Conservation (phyloP, 1,140 invertebrate species). For the Caenorhabditis tropicalis region DNA sequence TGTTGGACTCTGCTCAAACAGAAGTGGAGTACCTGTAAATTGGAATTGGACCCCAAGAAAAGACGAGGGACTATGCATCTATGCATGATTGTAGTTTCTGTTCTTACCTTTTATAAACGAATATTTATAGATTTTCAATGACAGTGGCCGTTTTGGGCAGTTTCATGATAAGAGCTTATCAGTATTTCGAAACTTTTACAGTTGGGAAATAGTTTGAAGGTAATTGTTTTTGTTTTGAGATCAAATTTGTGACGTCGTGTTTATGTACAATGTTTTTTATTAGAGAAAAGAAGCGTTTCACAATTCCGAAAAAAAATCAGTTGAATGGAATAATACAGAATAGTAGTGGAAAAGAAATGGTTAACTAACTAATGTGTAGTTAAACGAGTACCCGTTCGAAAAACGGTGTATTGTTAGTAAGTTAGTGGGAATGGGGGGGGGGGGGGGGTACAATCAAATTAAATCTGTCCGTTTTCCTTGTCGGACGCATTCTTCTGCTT, state of each 20-base stretch:
- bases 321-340: no score
- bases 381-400: not conserved
- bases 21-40: no score
- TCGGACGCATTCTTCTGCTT: conserved; percentile 26
- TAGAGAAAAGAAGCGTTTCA: not conserved
- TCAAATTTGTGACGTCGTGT: no score
- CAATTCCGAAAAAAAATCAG: not conserved
- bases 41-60: no score
- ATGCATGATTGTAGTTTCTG: not conserved
- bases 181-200: conserved; percentile 13
- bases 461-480: not conserved
- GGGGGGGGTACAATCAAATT: not conserved
- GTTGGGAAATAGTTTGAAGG: not conserved
- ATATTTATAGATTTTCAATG: conserved; percentile 3
- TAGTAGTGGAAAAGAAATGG: not conserved
- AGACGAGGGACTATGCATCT: no score
- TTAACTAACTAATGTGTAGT: not conserved
- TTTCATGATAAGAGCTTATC: not conserved
- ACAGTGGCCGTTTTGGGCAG: conserved; percentile 30
- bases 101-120: not conserved
- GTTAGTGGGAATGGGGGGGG: not conserved
- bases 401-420: not conserved
- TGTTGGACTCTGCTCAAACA: no score
- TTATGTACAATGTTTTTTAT: not conserved
- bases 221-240: not conserved